Evolutionary conservation across 2,888 invertebrate genomes (phyloP).

Genomic region (Entomobrya multifasciata): DNA sequence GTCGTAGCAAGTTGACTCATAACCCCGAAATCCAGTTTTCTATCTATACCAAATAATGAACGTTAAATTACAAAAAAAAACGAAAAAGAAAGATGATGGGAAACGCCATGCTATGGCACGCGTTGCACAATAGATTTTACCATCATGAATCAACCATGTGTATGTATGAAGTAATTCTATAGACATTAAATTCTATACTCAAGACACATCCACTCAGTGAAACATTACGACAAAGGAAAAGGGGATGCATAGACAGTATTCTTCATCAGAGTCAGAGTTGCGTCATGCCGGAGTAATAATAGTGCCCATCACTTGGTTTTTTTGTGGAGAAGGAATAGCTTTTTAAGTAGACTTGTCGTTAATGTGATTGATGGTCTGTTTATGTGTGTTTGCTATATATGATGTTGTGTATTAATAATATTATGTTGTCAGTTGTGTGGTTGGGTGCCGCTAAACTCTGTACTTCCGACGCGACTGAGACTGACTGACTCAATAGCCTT

Average conservation of each 20-base stretch:
- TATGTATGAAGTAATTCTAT: too few species aligned
- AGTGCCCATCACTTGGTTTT: constrained; percentile 57
- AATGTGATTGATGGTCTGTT: constrained; percentile 75
- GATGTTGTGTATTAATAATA: constrained; percentile 44
- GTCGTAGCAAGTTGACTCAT: constrained; percentile 27
- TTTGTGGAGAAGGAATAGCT: constrained; percentile 49
- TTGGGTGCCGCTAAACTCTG: constrained; percentile 20
- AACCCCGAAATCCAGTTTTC: constrained; percentile 46
- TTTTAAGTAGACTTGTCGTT: constrained; percentile 73
- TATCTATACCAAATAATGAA: constrained; percentile 16
- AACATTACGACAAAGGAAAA: constrained; percentile 15
- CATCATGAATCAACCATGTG: not conserved
- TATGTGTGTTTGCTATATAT: constrained; percentile 65
- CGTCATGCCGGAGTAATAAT: constrained; percentile 40
- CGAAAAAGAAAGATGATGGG: constrained; percentile 22
- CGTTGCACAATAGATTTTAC: constrained; percentile 35
- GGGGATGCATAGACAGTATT: constrained; percentile 31
- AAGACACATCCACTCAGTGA: too few species aligned
- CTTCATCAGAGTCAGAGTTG: constrained; percentile 28
- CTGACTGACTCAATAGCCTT: not conserved
- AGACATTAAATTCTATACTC: not conserved
- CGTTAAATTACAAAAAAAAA: constrained; percentile 39
- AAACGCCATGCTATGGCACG: constrained; percentile 19
- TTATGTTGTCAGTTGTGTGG: constrained; percentile 29
- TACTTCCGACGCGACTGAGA: constrained; percentile 7